Base-by-base conservation (phyloP, 2,113 vertebrate genomes). In the Corydoras maculifer region DNA sequence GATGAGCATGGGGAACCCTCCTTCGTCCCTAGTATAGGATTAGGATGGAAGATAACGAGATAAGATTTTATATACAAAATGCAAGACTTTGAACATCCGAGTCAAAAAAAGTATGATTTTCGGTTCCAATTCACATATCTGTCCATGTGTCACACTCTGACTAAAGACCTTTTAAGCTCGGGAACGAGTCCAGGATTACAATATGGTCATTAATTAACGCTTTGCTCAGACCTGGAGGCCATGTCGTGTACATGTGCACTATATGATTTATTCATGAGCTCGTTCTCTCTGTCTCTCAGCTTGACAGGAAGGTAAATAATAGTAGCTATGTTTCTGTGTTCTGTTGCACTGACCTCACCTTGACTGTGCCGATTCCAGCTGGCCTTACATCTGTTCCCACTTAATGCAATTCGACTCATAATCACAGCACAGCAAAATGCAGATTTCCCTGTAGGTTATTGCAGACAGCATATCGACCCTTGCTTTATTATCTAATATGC, bases 321-420 rank as follows among this genome's bases (percentile, higher is more conserved):
- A 54, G 57, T 9, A 59, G 48, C 11, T 14, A 53, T 73, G 71
- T 66, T 64, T 63, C 62, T 30, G 5, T 73, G 64, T 73, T 35
- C 64, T 54, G 72, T 58, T 61, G 72, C 14, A 35, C 50, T 73
- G 51, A 74, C 58, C 65, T 74, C 58, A 74, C 72, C 72, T 74
- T 61, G 65, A 61, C 67, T 54, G 13, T 31, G 58, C 72, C 51
- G 8, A 12, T 62, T 15, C 58, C 72, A 62, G 64, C 64, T 60
- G 64, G 64, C 50, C 35, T 58, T 68, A 68, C 72, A 74, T 66
- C 64, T 74, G 72, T 35, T 74, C 58, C 64, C 61, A 49, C 58
- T 60, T 62, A 62, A 68, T 68, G 48, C 54, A 32, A 61, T 60
- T 32, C 55, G 13, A 50, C 15, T 68, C 31, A 62, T 74, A 57